Base-by-base conservation (phyloP, 2,113 vertebrate species). In the Psettodes erumei region DNA sequence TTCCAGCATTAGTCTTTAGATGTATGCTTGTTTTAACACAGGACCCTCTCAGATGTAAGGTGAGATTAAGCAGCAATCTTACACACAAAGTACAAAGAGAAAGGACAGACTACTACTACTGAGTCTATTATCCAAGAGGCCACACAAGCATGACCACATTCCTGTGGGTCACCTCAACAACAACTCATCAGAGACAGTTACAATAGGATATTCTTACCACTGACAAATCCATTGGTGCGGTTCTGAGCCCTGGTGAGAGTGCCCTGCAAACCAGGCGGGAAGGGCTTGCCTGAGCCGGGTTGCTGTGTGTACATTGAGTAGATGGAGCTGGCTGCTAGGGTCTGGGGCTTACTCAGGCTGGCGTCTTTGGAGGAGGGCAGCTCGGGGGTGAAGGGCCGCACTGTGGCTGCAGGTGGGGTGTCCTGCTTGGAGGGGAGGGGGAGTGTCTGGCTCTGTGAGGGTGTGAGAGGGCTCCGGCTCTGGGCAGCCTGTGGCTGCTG, bases 241-340 rank as follows among this genome's bases (percentile, higher is more conserved):
- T 45, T 92, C 19, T 98, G 96, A 0, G 93, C 75, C 71, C 95
- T 93, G 0, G 82, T 95, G 77, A 97, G 64, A 0, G 94, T 89
- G 0, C 94, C 95, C 81, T 96, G 97, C 53, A 95, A 89, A 0
- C 90, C 87, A 53, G 95, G 92, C 59, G 93, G 96, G 90, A 96
- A 94, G 85, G 93, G 94, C 62, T 97, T 98, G 1, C 94, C 95
- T 1, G 93, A 88, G 1, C 93, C 94, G 54, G 94, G 85, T 65
- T 96, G 96, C 68, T 99, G 95, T 0, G 97, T 98, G 71, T 99
- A 99, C 97, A 99, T 98, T 85, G 96, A 96, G 71, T 99, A 99
- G 82, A 99, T 99, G 25, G 97, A 99, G 90, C 96, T 98, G 32
- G 96, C 84, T 0, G 96, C 95, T 81, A 96, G 90, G 0, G 94